Conservation (phyloP, 2,888 invertebrate genomes). For the Lasioglossum figueresi region DNA sequence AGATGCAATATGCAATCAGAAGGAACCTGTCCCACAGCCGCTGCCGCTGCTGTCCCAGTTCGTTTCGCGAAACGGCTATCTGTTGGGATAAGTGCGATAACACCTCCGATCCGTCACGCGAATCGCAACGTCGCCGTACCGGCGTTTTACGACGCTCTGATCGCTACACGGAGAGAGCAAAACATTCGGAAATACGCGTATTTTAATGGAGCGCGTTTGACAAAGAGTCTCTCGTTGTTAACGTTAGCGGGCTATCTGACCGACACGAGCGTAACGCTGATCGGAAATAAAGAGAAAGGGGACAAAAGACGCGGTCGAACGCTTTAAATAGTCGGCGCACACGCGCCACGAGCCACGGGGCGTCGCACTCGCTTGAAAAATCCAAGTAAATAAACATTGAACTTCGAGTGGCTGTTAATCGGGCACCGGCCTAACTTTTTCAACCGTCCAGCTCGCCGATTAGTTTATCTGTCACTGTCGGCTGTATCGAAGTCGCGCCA, state of each 20-base stretch:
- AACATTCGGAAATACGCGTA: background rate
- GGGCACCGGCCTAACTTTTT: constrained; percentile 17
- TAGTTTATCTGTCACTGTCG: constrained; percentile 37
- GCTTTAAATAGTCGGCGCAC: background rate
- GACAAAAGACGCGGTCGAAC: background rate
- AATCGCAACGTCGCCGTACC: background rate
- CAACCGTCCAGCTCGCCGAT: constrained; percentile 11
- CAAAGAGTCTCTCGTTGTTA: background rate
- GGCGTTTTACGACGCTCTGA: background rate
- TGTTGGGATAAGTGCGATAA: background rate
- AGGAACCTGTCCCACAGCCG: background rate
- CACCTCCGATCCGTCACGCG: background rate
- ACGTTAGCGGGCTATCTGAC: background rate
- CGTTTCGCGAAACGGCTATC: background rate
- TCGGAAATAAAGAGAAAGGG: background rate
- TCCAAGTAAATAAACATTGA: constrained; percentile 38
- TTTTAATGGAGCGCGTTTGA: background rate
- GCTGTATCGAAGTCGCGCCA: background rate
- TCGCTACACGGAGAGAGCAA: background rate
- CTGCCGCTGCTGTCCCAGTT: background rate
- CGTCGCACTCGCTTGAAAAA: background rate
- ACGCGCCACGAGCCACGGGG: background rate
- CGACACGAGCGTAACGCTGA: background rate
- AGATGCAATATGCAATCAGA: background rate
- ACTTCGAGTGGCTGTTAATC: constrained; percentile 29